Base-by-base conservation (phyloP, 2,113 vertebrate genomes). In the Antechinus stuartii region DNA sequence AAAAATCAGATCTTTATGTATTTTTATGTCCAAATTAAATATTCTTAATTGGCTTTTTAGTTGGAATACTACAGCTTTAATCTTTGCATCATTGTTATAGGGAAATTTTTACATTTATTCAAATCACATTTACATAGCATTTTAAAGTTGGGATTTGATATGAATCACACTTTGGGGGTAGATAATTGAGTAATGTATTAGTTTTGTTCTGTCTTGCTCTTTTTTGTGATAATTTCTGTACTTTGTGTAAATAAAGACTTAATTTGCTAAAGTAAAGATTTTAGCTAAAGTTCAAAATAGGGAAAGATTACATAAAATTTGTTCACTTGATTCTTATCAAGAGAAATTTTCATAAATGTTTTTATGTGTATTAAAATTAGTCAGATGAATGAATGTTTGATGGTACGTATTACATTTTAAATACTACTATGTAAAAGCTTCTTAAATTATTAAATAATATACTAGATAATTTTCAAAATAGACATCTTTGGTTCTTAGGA, bases 21-120 rank as follows among this genome's bases (percentile, higher is more conserved):
- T 96, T 98, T 84, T 98, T 97, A 96, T 35, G 54, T 95, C 92
- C 50, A 94, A 97, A n/a, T 97, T 97, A 98, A 94, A 96, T 92
- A 93, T 92, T 84, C 47, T 93, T 46, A 95, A 90, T 53, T 94
- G 92, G 90, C 61, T 96, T 97, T 98, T 93, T 96, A 97, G 90
- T 97, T 49, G 94, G 97, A 97, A 95, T 96, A 89, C 91, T 96
- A 93, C 84, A 22, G 96, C 93, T 94, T 97, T 97, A 96, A 97
- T 95, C 97, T 97, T 92, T 94, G 57, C 46, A 95, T 46, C 52
- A 68, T 90, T 97, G 76, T 94, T 92, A 25, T 56, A 46, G 46
- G 84, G 24, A 47, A 93, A 61, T 95, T 94, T 92, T 23, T 54
- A 97, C 94, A 11, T 91, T 96, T 91, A 95, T 95, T 91, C 95